Conservation (phyloP, 2,113 vertebrate genomes). For the rabbit (Oryctolagus cuniculus) region mOryCun1.1 NC_091435.1:77475501-77476000, state of each 20-base stretch:
- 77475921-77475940: not conserved
- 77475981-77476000: not conserved
- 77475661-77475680: not conserved
- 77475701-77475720: not conserved
- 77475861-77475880: not conserved
- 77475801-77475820: not conserved
- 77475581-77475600: not conserved
- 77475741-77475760: not conserved
- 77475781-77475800: not conserved
- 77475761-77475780: not conserved
- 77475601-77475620: not conserved
- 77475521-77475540: not conserved
- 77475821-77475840: not conserved
- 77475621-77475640: not conserved
- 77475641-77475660: not conserved
- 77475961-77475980: not conserved
- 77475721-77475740: too few species aligned
- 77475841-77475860: not conserved
- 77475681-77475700: not conserved
- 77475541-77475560: not conserved
- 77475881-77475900: too few species aligned
- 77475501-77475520: not conserved
- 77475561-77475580: not conserved
- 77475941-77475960: not conserved
- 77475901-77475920: not conserved